phyloP scores from a whole-genome alignment of 2,113 vertebrate genomes.

The Phaethornis superciliosus region DNA sequence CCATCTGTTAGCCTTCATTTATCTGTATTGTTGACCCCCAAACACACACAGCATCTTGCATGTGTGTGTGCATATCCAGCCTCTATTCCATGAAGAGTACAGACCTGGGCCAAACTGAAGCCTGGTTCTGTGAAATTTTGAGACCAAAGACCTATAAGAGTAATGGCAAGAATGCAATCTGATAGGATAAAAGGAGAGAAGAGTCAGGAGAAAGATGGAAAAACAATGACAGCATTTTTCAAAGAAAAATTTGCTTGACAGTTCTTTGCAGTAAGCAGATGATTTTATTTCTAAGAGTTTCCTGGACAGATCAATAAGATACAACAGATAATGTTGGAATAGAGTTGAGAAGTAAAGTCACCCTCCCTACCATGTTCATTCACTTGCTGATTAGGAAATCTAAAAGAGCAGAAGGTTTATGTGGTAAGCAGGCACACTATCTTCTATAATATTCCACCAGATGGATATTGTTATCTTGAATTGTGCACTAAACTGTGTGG shows the following conservation, averaged over 20 bases:
- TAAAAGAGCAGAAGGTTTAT: neutral
- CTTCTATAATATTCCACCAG: neutral
- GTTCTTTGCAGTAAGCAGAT: neutral
- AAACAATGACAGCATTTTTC: neutral
- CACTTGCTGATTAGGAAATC: neutral
- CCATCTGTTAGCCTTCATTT: neutral
- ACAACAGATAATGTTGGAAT: neutral
- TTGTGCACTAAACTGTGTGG: neutral
- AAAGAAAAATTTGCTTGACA: neutral
- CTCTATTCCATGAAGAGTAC: neutral
- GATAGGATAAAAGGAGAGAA: neutral
- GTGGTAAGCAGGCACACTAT: neutral
- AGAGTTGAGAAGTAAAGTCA: neutral
- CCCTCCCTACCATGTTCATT: neutral
- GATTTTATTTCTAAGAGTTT: neutral
- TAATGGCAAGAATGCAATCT: neutral
- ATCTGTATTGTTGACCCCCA: neutral
- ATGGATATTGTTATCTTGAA: neutral
- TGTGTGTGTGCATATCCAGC: neutral
- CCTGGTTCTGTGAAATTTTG: neutral
- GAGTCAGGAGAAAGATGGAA: neutral
- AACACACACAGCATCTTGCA: fast-evolving
- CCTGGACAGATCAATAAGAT: neutral
- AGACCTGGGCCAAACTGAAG: neutral
- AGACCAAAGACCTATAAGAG: neutral